These are phyloP conservation scores for Balearica regulorum DNA, from an alignment of 2,797 vertebrate genomes.

Conservation along the genomic window DNA sequence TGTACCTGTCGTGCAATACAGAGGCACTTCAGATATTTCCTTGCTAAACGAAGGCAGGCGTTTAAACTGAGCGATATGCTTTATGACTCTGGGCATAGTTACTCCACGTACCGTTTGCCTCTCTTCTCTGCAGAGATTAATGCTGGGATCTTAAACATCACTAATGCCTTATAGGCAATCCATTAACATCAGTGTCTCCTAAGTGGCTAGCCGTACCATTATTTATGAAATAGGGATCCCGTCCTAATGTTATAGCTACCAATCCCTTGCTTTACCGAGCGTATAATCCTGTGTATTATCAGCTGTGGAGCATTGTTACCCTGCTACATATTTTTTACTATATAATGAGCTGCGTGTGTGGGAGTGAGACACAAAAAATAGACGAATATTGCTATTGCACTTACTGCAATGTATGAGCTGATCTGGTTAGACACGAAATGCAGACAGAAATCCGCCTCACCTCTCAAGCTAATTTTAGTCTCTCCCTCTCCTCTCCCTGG, in stretches of 20 bases:
- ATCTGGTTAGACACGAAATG: slow-evolving; percentile 16
- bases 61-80: not conserved
- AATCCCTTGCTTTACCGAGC: not conserved
- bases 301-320: not conserved
- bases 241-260: not conserved
- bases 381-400: not conserved
- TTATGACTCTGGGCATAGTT: not conserved
- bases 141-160: not conserved
- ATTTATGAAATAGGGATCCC: slow-evolving; percentile 16
- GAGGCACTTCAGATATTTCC: not conserved
- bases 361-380: not conserved
- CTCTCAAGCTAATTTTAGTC: slow-evolving; percentile 65
- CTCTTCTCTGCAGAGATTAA: not conserved
- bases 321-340: not conserved
- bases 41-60: not conserved
- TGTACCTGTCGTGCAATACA: not conserved
- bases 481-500: slow-evolving; percentile 47
- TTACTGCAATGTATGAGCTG: slow-evolving; percentile 42
- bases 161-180: slow-evolving; percentile 6
- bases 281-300: not conserved
- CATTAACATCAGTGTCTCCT: slow-evolving; percentile 16
- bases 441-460: slow-evolving; percentile 61
- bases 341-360: not conserved
- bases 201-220: slow-evolving; percentile 45
- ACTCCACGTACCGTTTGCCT: not conserved